Percentiles rank a stretch among this genome's conserved stretches.
Conservation (phyloP, 2,888 invertebrate species). For the Phaonia tiefii region DNA sequence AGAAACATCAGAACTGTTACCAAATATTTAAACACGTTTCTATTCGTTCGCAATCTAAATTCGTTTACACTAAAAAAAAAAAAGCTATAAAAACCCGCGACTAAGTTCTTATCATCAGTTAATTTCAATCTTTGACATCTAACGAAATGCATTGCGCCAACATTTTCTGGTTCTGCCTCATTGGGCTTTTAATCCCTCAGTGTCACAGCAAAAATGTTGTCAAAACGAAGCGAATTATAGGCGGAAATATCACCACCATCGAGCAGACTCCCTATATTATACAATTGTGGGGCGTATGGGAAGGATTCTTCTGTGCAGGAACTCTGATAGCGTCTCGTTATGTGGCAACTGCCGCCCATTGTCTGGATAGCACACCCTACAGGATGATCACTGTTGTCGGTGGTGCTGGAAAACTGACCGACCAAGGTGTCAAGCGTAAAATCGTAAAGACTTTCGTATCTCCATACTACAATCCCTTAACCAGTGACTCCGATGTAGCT, state of each 20-base stretch:
- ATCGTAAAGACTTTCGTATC: neutral
- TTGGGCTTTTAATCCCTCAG: no score
- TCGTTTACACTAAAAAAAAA: no score
- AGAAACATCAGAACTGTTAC: no score
- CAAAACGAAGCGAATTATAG: conserved; percentile 8
- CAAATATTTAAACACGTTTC: no score
- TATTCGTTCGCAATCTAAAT: no score
- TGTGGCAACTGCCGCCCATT: conserved; percentile 66
- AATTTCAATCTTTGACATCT: no score
- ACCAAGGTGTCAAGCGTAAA: neutral
- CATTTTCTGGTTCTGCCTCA: no score
- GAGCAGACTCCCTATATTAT: neutral
- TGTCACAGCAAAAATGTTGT: no score
- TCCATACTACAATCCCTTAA: neutral
- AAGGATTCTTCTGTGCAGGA: conserved; percentile 55
- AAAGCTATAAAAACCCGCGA: no score
- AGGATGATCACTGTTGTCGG: conserved; percentile 54
- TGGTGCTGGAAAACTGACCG: neutral
- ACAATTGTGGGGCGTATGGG: neutral
- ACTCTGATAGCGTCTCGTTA: conserved; percentile 54
- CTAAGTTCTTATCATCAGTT: no score
- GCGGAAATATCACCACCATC: neutral
- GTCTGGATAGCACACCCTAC: conserved; percentile 50
- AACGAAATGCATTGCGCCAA: no score
- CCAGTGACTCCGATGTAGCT: neutral